Percentiles rank a stretch among this genome's conserved stretches.
Evolutionary conservation across 92 coral and sea anemone species (phyloP).

Genomic region (Parazoanthus atlanticus): DNA sequence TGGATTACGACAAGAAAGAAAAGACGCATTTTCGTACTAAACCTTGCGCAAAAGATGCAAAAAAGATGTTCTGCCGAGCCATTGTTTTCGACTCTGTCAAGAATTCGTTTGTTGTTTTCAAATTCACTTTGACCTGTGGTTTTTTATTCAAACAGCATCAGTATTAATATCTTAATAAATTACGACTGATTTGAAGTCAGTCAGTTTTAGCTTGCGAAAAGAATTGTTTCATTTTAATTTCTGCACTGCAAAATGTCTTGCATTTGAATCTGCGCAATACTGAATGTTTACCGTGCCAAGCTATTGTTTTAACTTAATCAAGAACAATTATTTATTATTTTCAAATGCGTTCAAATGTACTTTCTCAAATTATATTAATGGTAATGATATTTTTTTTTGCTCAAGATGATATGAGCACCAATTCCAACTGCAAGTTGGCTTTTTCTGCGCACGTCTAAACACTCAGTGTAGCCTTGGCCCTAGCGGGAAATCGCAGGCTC

Average conservation of each 20-base stretch:
- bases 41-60: neutral
- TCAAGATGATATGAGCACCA: too few species aligned
- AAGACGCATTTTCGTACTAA: neutral
- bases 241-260: neutral
- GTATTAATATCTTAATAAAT: neutral
- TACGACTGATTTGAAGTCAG: neutral
- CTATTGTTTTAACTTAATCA: too few species aligned
- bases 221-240: neutral
- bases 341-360: too few species aligned
- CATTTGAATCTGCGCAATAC: too few species aligned
- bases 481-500: too few species aligned
- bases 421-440: too few species aligned
- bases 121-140: neutral
- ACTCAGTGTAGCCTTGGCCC: too few species aligned
- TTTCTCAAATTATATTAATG: too few species aligned
- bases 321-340: too few species aligned
- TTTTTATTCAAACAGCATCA: neutral
- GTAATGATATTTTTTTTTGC: too few species aligned
- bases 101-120: neutral
- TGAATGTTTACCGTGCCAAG: too few species aligned
- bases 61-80: neutral
- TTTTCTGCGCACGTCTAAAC: too few species aligned
- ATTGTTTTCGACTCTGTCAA: neutral
- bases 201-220: neutral
- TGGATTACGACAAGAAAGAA: neutral